Evolutionary conservation across 2,797 vertebrate species (phyloP), one percentile per base, ranked within the genome.

Genomic region (Siniperca obscura): DNA sequence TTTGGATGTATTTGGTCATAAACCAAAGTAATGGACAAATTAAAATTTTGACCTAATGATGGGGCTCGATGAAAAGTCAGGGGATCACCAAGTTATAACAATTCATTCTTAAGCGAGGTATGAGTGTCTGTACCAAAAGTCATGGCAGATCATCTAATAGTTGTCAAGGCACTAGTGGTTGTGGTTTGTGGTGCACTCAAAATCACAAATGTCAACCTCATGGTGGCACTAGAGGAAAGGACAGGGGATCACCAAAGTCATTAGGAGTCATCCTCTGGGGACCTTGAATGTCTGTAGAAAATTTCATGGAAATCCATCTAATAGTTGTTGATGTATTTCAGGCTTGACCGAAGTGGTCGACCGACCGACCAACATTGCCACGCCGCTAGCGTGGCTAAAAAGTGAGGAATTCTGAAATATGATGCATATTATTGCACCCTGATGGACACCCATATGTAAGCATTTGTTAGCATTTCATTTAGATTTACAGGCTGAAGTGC

Each of bases 311-410:
- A 53, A 22, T 70, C 57, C 38, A 64, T 48, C 19, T 14, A n/a
- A 2, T 64, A 13, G 8, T n/a, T 57, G 46, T 74, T 27, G 25
- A 34, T 17, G 3, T 34, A 38, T 38, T 48, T n/a, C 3, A 60
- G 12, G 5, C 42, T 60, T n/a, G 22, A 80, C 13, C 25, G 52
- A 40, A 55, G 9, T 46, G 16, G 40, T 11, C 9, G 56, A 4
- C 2, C 0, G 9, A 19, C 30, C 14, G 27, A 48, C 48, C 21
- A 7, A 62, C 44, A 65, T 30, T 34, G 22, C 53, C 38, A 68
- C 13, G 5, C 53, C 40, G n/a, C 52, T 70, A 70, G 30, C 38
- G 9, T 67, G 38, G 62, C 14, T 68, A 46, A 38, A 75, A 59
- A 46, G 50, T 36, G 5, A 50, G 36, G 11, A 13, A 12, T 42